phyloP scores from a whole-genome alignment of 1,140 invertebrate species.

The Mercenaria mercenaria region DNA sequence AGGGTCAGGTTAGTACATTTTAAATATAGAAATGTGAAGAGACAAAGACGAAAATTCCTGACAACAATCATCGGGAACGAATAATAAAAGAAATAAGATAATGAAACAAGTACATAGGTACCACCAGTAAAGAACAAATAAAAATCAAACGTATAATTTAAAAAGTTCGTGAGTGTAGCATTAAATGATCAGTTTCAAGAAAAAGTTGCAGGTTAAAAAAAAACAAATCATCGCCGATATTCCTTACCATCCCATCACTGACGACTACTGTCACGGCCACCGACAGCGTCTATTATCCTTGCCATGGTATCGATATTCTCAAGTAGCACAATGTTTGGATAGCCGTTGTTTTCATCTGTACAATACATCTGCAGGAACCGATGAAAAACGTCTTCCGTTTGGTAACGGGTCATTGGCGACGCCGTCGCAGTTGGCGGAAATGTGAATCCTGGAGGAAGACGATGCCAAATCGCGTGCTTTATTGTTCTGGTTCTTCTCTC shows the following conservation, averaged over 20 bases:
- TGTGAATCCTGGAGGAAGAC: neutral
- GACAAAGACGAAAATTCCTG: too few species aligned
- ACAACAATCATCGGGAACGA: too few species aligned
- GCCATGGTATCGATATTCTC: neutral
- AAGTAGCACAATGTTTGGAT: conserved; percentile 52
- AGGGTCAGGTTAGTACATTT: too few species aligned
- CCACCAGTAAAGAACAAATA: too few species aligned
- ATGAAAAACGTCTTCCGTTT: conserved; percentile 60
- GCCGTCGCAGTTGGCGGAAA: conserved; percentile 58
- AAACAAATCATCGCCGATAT: too few species aligned
- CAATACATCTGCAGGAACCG: conserved; percentile 10
- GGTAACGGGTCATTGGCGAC: conserved; percentile 35
- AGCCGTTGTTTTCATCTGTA: conserved; percentile 35
- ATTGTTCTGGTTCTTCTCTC: neutral
- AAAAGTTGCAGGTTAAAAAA: too few species aligned
- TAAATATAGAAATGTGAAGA: too few species aligned
- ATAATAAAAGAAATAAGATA: too few species aligned
- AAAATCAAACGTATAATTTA: too few species aligned
- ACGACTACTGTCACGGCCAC: conserved; percentile 13
- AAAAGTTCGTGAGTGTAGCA: too few species aligned
- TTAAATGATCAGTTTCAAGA: too few species aligned
- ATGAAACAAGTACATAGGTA: too few species aligned
- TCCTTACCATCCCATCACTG: neutral
- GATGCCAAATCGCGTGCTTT: conserved; percentile 32
- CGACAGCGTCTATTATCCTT: conserved; percentile 18